These are phyloP conservation scores for Cosmopolites sordidus DNA, from an alignment of 2,888 invertebrate species.

Conservation along the genomic window DNA sequence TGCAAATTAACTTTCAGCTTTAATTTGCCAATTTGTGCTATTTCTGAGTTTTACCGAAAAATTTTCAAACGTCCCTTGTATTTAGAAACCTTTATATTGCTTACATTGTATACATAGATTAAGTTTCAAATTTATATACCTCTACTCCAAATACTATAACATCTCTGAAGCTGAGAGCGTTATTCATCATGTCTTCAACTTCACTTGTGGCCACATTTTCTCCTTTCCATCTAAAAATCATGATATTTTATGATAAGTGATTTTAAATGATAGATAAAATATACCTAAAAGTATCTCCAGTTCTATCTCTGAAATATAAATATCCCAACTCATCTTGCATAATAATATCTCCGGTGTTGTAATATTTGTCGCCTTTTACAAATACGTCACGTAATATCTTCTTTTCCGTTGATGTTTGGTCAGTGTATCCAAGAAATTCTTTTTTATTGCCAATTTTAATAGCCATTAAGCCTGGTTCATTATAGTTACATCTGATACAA, in stretches of 20 bases:
- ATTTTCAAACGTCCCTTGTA: too few species aligned
- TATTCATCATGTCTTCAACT: constrained; percentile 85
- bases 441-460: constrained; percentile 63
- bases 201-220: constrained; percentile 97
- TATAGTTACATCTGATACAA: constrained; percentile 76
- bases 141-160: constrained; percentile 92
- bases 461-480: constrained; percentile 81
- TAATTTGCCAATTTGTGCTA: too few species aligned
- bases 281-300: constrained; percentile 73
- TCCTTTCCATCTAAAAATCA: constrained; percentile 75
- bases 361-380: constrained; percentile 79
- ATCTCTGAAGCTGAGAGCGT: constrained; percentile 63
- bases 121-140: too few species aligned
- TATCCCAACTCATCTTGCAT: constrained; percentile 90
- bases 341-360: constrained; percentile 87
- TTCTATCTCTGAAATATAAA: constrained; percentile 88
- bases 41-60: too few species aligned
- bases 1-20: too few species aligned
- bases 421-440: constrained; percentile 68
- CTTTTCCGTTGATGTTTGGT: constrained; percentile 62
- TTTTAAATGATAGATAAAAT: neutral
- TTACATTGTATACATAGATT: too few species aligned
- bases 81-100: too few species aligned
- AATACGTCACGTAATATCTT: constrained; percentile 72
- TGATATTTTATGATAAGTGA: constrained; percentile 3